Evolutionary conservation across 2,888 invertebrate species (phyloP), one percentile per base, ranked within the genome.

Genomic region (Thyatira batis): DNA sequence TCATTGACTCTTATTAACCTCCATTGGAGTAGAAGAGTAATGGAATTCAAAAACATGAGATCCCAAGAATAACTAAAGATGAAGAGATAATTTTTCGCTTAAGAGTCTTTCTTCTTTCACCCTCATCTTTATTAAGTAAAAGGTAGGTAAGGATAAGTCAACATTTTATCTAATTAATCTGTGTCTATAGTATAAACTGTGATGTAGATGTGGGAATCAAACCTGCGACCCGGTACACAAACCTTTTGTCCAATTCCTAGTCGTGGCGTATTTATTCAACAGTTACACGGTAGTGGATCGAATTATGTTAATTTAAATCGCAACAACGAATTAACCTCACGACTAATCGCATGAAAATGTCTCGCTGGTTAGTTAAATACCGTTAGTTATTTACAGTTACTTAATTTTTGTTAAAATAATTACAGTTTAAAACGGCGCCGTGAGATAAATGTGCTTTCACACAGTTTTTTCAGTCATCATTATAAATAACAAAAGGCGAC

Each of bases 291-390:
- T 17, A 39, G 39, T 39, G 17, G 13, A 28, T 20, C 48, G 9
- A 27, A 13, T 46, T 53, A 39, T 53, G n/a, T 57, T 53, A 56
- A 56, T 51, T 56, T 49, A 27, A 45, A 54, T 62, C 51, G 49
- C 59, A 65, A 61, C 62, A 65, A 52, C 52, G 27, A 64, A 55
- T 59, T 55, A 51, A 52, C 60, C 59, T 46, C 53, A 57, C 30
- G 11, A 20, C 49, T 66, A 67, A 65, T 62, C 58, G 60, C 61
- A 55, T 39, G 51, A 54, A 66, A 63, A 54, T 61, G 65, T 67
- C 71, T 70, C 66, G 67, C 65, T 61, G 56, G 65, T 63, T 65
- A 63, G 55, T 50, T 61, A 65, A 62, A 64, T 68, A 65, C 75
- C 73, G 76, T 75, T 69, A 27, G 9, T 4, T 27, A 27, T 58